phyloP scores from a whole-genome alignment of 2,888 invertebrate species.

The Dorcus parallelipipedus region DNA sequence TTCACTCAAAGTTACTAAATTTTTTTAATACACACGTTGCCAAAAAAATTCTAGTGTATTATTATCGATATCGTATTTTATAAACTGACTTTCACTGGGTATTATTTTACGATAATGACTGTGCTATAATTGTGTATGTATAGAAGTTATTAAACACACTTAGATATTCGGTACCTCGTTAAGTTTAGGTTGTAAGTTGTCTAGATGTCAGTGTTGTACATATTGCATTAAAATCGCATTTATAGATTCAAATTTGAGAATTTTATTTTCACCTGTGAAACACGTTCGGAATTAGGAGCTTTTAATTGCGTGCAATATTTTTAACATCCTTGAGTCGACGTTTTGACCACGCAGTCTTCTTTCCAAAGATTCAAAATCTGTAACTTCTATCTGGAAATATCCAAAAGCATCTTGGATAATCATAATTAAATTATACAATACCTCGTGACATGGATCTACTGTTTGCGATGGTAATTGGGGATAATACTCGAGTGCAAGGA shows the following conservation, averaged over 20 bases:
- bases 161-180: slow-evolving; percentile 27
- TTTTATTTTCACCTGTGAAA: slow-evolving; percentile 2
- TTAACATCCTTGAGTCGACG: slow-evolving; percentile 50
- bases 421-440: slow-evolving; percentile 33
- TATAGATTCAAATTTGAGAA: slow-evolving; percentile 34
- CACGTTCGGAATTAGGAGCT: slow-evolving; percentile 25
- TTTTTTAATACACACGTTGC: neutral
- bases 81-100: neutral
- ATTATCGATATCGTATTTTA: neutral
- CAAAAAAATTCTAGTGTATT: neutral
- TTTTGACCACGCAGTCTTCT: slow-evolving; percentile 54
- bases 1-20: too few relatives aligned
- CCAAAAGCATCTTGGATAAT: neutral
- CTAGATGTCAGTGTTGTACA: slow-evolving; percentile 46
- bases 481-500: slow-evolving; percentile 55
- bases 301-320: slow-evolving; percentile 52
- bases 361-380: slow-evolving; percentile 65
- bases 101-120: slow-evolving; percentile 2
- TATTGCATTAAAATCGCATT: slow-evolving; percentile 45
- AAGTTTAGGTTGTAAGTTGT: slow-evolving; percentile 30
- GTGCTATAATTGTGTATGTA: slow-evolving; percentile 2
- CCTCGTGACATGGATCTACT: slow-evolving; percentile 69
- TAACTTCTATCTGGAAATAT: slow-evolving; percentile 59
- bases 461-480: slow-evolving; percentile 53
- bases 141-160: slow-evolving; percentile 10